Conservation (phyloP, 2,797 vertebrate species). For the Allobates femoralis region DNA sequence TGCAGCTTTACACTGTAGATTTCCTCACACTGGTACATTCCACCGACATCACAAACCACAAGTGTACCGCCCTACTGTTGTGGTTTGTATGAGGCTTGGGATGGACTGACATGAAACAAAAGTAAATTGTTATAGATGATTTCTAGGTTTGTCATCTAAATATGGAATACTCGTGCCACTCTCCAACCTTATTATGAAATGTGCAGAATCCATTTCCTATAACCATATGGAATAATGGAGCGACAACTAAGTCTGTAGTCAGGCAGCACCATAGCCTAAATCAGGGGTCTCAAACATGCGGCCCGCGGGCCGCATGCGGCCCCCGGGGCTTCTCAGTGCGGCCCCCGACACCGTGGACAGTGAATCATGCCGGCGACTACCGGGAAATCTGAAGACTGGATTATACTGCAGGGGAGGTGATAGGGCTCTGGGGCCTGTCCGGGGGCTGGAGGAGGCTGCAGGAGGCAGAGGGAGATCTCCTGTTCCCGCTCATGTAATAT, state of each 20-base stretch:
- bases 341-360: too few relatives aligned
- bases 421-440: too few relatives aligned
- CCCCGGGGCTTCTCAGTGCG: too few relatives aligned
- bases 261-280: neutral
- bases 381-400: too few relatives aligned
- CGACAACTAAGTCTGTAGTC: neutral
- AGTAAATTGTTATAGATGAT: conserved; percentile 26
- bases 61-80: conserved; percentile 30
- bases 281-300: too few relatives aligned
- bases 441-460: too few relatives aligned
- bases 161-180: neutral
- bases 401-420: too few relatives aligned
- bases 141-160: neutral
- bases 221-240: neutral
- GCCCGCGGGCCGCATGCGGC: too few relatives aligned
- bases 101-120: conserved; percentile 8
- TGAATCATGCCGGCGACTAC: too few relatives aligned
- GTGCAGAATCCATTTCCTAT: neutral
- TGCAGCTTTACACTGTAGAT: conserved; percentile 24
- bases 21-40: conserved; percentile 42
- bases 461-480: too few relatives aligned
- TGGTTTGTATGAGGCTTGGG: conserved; percentile 32
- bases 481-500: too few relatives aligned
- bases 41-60: conserved; percentile 49
- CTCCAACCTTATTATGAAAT: neutral